Base-by-base conservation (phyloP, 2,797 vertebrate species). In the Chloroceryle amazona region DNA sequence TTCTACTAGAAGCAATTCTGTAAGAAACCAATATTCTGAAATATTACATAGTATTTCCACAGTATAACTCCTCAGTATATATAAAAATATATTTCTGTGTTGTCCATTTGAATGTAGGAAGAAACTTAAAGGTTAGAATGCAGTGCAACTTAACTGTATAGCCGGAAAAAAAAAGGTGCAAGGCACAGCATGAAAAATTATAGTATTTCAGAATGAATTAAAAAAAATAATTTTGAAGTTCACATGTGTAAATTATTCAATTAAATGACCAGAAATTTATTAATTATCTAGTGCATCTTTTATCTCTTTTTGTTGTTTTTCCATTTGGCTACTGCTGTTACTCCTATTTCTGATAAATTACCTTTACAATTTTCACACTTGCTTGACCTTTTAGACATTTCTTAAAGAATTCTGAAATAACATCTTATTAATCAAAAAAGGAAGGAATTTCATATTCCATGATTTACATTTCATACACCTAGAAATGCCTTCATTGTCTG, bases 371-470 rank as follows among this genome's bases (percentile, higher is more conserved):
- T 94, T 83, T 91, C 65, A 78, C 51, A 41, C 22, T 90, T 47
- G 25, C 37, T 83, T 94, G 89, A 93, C 81, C 89, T 92, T 89
- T 72, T 72, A 58, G 73, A 25, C 3, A 60, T 83, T 90, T 35
- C n/a, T 93, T 95, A 86, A 97, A 76, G 63, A 93, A 86, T 46
- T 93, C 61, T 71, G 14, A 96, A 95, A 96, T 95, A 49, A 14
- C 70, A 76, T 60, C 13, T 15, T 74, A 78, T 47, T 96, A 68
- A 89, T 11, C 8, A n/a, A 3, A n/a, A 91, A 73, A 86, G 58
- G 81, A 90, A 11, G 57, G 21, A 74, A 88, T 81, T 94, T 94
- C 82, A 19, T 91, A 47, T 95, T 86, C 85, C 91, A 82, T 9
- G 7, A n/a, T 72, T 96, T 95, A 72, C 44, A 91, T 95, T 95